Evolutionary conservation across 92 coral and sea anemone species (phyloP), one percentile per base, ranked within the genome.

Genomic region (Paramuricea clavata): DNA sequence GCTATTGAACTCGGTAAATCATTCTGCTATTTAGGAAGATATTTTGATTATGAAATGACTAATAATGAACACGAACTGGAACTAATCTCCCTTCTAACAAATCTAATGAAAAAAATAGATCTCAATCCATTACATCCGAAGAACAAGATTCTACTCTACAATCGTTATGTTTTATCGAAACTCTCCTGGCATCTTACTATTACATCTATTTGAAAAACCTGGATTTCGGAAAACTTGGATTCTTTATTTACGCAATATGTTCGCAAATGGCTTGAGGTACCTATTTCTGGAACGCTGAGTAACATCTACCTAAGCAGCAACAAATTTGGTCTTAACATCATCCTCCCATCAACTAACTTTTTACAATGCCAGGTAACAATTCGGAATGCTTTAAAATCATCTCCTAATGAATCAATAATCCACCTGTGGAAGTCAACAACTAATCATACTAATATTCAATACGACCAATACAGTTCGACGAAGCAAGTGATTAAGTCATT

Each of bases 211-310:
- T 12, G 22, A 6, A 78, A 86, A 78, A 86, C 86, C 81, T 86
- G 76, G 74, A 65, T 78, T 35, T 17, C 85, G 21, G 85, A 85
- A 85, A 85, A 57, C 60, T 82, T 84, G 56, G 81, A 82, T 32
- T 52, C 89, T 15, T 11, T 75, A 23, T 54, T 85, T 5, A 75
- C 59, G 16, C 85, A 78, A 86, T 86, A 87, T 60, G 10, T 87
- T 15, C 81, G 81, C 6, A 79, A 70, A 87, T 87, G 86, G 90
- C 80, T 87, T 25, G 86, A 86, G 36, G 42, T 86, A 69, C 90
- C 85, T 17, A 85, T 85, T 52, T 85, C 89, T 21, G 83, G 89
- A 85, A 85, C 83, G 7, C 82, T 85, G 4, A 78, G 86, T 65
- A 86, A 86, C 75, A 52, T 81, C 16, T 78, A 9, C 22, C 80